phyloP scores from a whole-genome alignment of 1,140 invertebrate genomes.

The Nasonia longicornis region DNA sequence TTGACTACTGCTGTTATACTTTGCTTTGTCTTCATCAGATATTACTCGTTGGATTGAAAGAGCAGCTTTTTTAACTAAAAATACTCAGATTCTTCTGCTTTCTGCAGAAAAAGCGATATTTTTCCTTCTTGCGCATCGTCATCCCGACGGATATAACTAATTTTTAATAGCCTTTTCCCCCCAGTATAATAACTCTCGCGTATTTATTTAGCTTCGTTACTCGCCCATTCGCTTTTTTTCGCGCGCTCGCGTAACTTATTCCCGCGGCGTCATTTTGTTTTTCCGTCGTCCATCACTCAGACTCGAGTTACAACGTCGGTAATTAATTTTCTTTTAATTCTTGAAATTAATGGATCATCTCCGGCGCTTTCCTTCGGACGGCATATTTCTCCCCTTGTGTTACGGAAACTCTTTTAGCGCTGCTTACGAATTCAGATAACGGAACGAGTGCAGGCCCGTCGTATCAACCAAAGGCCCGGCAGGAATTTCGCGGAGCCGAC shows the following conservation, averaged over 20 bases:
- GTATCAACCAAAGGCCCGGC: neutral
- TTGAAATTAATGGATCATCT: conserved; percentile 52
- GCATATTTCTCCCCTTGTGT: neutral
- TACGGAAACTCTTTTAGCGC: neutral
- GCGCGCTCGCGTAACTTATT: neutral
- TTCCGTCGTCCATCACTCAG: conserved; percentile 54
- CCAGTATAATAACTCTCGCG: neutral
- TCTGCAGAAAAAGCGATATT: neutral
- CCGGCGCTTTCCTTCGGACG: neutral
- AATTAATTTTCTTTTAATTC: conserved; percentile 58
- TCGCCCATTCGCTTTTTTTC: neutral
- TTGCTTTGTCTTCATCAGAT: too few relatives aligned
- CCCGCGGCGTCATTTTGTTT: conserved; percentile 37
- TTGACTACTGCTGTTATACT: too few relatives aligned
- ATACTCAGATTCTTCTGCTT: neutral
- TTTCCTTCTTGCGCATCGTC: neutral
- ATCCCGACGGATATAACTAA: neutral
- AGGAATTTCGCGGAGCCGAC: too few relatives aligned
- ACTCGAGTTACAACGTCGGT: conserved; percentile 40
- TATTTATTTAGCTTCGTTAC: conserved; percentile 4
- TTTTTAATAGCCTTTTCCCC: neutral
- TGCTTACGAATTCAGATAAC: conserved; percentile 3
- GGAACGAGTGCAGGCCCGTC: neutral
- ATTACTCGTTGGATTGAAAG: too few relatives aligned
- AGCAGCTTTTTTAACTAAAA: neutral